Evolutionary conservation across 1,140 invertebrate species (phyloP), one percentile per base, ranked within the genome.

Genomic region (Drosophila leontia): DNA sequence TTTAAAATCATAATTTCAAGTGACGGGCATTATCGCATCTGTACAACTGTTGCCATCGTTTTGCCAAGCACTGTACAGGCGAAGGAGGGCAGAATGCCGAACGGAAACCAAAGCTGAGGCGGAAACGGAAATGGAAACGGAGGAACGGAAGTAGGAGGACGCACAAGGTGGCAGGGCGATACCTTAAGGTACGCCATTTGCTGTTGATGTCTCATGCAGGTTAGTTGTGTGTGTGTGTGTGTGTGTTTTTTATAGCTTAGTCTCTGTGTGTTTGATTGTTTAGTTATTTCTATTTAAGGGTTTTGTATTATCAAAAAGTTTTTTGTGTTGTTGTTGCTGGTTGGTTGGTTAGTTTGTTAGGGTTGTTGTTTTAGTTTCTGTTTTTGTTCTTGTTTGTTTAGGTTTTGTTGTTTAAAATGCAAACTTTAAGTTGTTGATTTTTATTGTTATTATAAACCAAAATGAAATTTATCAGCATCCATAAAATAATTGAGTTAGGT

Each of bases 381-480:
- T 64, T 44, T 56, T 44, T 74, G 32, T 72, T 58, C 64, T 42
- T 69, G 62, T 80, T 56, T 81, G 65, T 78, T 69, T 62, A 71
- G 34, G 50, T 74, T 56, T 80, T 51, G 50, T 74, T 51, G 26
- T 82, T 78, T 63, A 76, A 41, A 63, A 64, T 59, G 80, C 72
- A 84, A 88, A 83, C 62, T 83, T 88, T 57, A 80, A 60, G 42
- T 79, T 78, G 35, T 50, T 57, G 35, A 53, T 63, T 59, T 57
- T 80, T 51, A 37, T 58, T 41, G 26, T 68, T 68, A 32, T 74
- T 59, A 68, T 47, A 64, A 82, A 81, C 75, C 48, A 76, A 77
- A 84, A 75, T 41, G 32, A 65, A 76, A 76, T 59, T 56, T 17
- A 70, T 78, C 61, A 86, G 83, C 83, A 86, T 86, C 84, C 83